phyloP scores from a whole-genome alignment of 35 echinoderm and acorn worm species.

The Heliocidaris tuberculata region DNA sequence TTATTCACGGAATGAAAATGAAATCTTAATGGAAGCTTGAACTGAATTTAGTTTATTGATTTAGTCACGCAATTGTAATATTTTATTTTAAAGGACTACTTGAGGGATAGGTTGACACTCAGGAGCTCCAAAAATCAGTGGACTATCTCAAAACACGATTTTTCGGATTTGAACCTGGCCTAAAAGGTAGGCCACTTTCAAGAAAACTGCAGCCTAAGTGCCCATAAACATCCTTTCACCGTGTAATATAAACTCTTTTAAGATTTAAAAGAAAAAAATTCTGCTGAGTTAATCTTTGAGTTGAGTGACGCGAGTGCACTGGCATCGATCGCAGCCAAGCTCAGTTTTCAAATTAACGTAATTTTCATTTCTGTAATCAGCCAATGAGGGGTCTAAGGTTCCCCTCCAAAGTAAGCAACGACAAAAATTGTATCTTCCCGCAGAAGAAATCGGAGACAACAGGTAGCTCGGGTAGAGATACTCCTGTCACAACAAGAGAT shows the following conservation, averaged over 20 bases:
- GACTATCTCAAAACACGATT: no score
- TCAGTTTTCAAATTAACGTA: constrained; percentile 12
- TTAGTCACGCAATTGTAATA: no score
- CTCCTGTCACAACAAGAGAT: neutral
- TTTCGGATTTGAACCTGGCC: no score
- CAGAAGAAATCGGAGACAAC: neutral
- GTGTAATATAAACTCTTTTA: neutral
- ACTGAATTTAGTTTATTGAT: no score
- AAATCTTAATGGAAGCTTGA: no score
- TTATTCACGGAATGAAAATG: no score
- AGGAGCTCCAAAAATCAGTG: no score
- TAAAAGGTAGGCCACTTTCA: neutral
- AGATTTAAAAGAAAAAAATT: neutral
- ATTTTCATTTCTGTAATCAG: constrained; percentile 2
- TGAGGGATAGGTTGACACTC: no score
- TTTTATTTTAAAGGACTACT: no score
- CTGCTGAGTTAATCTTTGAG: neutral
- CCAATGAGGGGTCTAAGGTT: neutral
- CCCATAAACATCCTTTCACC: neutral
- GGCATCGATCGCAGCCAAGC: neutral
- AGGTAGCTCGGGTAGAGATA: neutral
- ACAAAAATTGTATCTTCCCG: neutral
- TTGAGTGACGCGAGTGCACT: neutral
- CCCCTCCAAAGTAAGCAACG: neutral
- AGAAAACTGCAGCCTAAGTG: neutral